Evolutionary conservation across 2,888 invertebrate genomes (phyloP), one percentile per base, ranked within the genome.

Genomic region (Sinhomidia bicolor): DNA sequence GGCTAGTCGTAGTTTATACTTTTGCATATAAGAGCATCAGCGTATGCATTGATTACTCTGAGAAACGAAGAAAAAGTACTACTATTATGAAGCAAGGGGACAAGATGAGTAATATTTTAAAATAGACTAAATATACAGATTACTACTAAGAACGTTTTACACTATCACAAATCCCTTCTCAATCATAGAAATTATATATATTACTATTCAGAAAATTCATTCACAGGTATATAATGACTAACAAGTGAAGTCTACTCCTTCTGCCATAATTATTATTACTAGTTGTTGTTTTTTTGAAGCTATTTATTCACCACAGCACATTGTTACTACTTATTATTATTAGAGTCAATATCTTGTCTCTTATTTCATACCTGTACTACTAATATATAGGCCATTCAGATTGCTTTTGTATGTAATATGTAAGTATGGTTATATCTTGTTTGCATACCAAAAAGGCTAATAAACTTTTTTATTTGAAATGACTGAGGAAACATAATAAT

Each of bases 1-100:
- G 85, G 68, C 85, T 85, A 85, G 85, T 85, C 85, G 65, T 85
- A 85, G 85, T 78, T 65, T 29, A 23, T 85, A 85, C 79, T 76
- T 76, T 76, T 76, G 51, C 76, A 76, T 76, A 54, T n/a, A 76
- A 44, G 44, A 71, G 10, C 0, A 68, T 65, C 4, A 14, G 0
- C n/a, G 14, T 12, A 17, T 29, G 62, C 12, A 32, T 44, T 65
- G 32, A 36, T 7, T 65, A 36, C 32, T 65, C n/a, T n/a, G 65
- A 32, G 7, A 4, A 36, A 65, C 20, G 12, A 6, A 60, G 60
- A 10, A 60, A 60, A 14, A 1, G 51, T n/a, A 17, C 51, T 51
- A 51, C n/a, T 17, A n/a, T 14, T 60, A 60, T 12, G 60, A 47
- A 47, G 47, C 47, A 14, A 47, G 14, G 14, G 1, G 5, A 10